Conservation (phyloP, 2,113 vertebrate species). For the Cyphomyrus plagiostoma region DNA sequence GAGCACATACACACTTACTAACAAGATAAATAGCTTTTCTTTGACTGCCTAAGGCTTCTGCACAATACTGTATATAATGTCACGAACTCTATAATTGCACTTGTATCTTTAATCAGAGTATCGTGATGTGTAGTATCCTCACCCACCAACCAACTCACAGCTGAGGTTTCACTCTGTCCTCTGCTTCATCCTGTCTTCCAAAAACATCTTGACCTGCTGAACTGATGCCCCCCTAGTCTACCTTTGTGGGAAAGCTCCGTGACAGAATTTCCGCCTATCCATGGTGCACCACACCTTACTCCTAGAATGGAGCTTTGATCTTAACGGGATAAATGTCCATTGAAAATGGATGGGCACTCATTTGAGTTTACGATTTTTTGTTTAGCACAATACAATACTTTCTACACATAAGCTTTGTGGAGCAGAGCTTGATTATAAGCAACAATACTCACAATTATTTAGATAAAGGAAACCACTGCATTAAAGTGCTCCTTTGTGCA, state of each 20-base stretch:
- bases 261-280: background rate
- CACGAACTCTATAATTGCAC: background rate
- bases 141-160: too few species aligned
- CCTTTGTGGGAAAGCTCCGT: background rate
- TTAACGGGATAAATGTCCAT: background rate
- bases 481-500: constrained; percentile 49
- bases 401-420: background rate
- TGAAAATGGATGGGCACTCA: background rate
- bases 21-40: too few species aligned
- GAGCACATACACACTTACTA: background rate
- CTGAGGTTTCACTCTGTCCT: background rate
- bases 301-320: background rate
- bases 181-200: background rate
- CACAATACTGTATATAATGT: background rate
- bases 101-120: background rate
- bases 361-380: background rate
- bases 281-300: background rate
- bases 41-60: too few species aligned
- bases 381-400: background rate
- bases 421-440: background rate
- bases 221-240: background rate
- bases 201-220: background rate
- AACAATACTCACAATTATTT: background rate
- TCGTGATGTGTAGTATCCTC: background rate
- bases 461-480: background rate